These are phyloP conservation scores for Cygnus atratus DNA, from an alignment of 2,113 vertebrate species.

Conservation along the genomic window DNA sequence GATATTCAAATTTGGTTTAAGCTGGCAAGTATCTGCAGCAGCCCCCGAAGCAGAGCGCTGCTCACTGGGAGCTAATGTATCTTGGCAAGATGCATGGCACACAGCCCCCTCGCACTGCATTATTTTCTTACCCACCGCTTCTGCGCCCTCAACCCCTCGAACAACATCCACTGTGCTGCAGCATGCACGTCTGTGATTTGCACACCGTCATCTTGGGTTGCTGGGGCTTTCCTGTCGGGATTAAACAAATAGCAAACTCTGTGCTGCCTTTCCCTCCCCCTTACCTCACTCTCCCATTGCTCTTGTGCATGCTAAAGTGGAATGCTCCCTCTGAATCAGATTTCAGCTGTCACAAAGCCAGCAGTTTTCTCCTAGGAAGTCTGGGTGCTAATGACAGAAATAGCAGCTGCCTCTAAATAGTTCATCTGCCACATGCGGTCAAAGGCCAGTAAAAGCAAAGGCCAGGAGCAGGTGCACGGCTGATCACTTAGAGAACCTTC, in stretches of 20 bases:
- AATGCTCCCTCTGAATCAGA: slow-evolving; percentile 43
- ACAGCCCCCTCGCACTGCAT: neutral
- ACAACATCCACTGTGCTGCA: fast-evolving
- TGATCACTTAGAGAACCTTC: neutral
- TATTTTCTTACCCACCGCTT: neutral
- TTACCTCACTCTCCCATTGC: neutral
- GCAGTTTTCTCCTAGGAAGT: neutral
- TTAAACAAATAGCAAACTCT: neutral
- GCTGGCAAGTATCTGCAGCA: neutral
- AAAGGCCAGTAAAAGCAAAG: neutral
- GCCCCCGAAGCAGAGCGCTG: neutral
- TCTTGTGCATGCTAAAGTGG: neutral
- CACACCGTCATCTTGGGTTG: fast-evolving
- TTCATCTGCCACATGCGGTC: neutral
- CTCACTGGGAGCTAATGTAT: neutral
- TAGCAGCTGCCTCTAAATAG: slow-evolving; percentile 12
- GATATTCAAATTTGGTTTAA: neutral
- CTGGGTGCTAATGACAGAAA: slow-evolving; percentile 27
- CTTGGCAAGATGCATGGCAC: neutral
- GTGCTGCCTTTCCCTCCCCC: neutral
- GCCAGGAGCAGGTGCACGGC: neutral
- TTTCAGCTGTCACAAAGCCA: slow-evolving; percentile 47
- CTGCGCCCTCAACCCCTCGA: neutral
- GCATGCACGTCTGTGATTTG: fast-evolving
- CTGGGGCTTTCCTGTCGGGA: neutral